Evolutionary conservation across 1,140 invertebrate species (phyloP).

Genomic region (Lepidurus apus): DNA sequence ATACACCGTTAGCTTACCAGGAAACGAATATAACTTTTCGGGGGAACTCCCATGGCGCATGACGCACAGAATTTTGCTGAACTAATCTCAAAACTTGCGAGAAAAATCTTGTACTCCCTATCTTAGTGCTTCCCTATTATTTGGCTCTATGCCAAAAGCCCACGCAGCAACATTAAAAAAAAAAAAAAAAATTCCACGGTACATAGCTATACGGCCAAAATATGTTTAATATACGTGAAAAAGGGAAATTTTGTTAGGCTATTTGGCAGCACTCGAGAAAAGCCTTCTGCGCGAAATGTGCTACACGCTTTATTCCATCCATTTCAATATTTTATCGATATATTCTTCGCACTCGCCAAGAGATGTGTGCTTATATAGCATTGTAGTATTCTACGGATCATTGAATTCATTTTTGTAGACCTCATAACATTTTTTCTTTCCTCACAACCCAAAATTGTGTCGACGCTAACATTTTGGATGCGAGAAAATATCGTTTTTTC

Average conservation of each 20-base stretch:
- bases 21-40: not conserved
- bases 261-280: not conserved
- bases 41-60: not conserved
- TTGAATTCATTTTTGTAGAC: not conserved
- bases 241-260: not conserved
- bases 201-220: too few relatives aligned
- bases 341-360: not conserved
- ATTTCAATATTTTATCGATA: not conserved
- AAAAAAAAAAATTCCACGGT: too few relatives aligned
- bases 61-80: not conserved
- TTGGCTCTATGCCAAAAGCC: not conserved
- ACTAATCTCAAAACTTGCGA: not conserved
- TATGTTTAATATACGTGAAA: not conserved
- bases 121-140: not conserved
- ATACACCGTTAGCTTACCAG: not conserved
- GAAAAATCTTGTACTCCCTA: not conserved
- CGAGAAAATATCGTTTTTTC: not conserved
- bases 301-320: not conserved
- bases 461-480: not conserved
- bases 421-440: not conserved
- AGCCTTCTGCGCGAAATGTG: not conserved
- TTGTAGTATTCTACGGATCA: not conserved
- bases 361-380: not conserved
- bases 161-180: not conserved
- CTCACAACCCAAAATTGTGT: not conserved